Evolutionary conservation across 1,140 invertebrate species (phyloP), one percentile per base, ranked within the genome.

Genomic region (Hypsibius dujardini): DNA sequence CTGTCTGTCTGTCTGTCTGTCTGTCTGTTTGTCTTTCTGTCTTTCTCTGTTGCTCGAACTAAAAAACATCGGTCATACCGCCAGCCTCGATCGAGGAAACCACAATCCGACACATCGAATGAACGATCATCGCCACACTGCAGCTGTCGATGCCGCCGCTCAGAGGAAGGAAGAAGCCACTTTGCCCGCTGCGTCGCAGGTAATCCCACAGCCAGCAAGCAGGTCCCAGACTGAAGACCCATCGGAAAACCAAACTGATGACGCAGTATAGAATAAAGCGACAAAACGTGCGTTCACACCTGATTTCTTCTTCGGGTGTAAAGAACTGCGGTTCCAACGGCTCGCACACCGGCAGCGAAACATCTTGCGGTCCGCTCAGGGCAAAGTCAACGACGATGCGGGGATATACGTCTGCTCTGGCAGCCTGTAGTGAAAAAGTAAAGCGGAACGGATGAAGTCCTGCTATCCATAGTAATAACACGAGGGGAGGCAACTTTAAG

Each of bases 191-290:
- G 7, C 82, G 83, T 76, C 88, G 80, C 1, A 99, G 80, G 80
- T 98, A 98, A 79, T 98, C 95, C 96, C 96, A 99, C 0, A 99
- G 80, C 95, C 95, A 99, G 76, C 92, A 93, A 1, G 94, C 92
- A 2, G 93, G 92, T 1, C 90, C 91, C 75, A 89, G 80, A 46
- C 46, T 78, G 76, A 45, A 70, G 76, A 56, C n/a, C 2, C 2
- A 70, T 47, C 75, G 71, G 75, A 77, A 69, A 46, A 47, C 28
- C 1, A 72, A 46, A 2, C 56, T 47, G 7, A 45, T 42, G 0
- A 12, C 28, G 1, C 42, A 28, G n/a, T 3, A 56, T 67, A 7
- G 42, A 67, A 67, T 14, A 67, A 67, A 3, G 45, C 3, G 7
- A 67, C 7, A 14, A 67, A 67, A 67, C 7, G 12, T 67, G 7